Conservation (phyloP, 2,113 vertebrate genomes). For the Tetraodon nigroviridis region DNA sequence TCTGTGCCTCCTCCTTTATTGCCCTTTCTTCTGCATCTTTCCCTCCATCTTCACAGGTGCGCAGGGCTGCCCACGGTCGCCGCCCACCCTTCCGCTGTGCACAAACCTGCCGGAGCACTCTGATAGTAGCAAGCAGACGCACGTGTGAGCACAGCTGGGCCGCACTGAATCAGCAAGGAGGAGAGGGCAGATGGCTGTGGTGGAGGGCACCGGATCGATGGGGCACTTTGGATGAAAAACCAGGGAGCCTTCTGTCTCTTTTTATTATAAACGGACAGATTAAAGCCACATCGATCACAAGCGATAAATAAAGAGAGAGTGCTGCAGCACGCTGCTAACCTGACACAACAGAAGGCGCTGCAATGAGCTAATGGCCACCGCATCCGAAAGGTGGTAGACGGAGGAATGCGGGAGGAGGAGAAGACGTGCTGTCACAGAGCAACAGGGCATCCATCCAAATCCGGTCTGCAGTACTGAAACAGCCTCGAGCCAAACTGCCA, state of each 20-base stretch:
- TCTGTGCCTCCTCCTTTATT: not conserved
- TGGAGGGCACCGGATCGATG: constrained; percentile 44
- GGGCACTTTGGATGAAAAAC: constrained; percentile 49
- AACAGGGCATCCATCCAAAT: constrained; percentile 17
- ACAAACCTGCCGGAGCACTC: constrained; percentile 26
- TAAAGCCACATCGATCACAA: constrained; percentile 44
- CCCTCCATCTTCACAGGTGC: not conserved
- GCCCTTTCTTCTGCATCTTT: not conserved
- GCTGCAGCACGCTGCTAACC: not conserved
- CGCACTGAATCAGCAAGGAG: constrained; percentile 41
- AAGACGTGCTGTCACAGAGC: constrained; percentile 26
- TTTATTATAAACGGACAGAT: constrained; percentile 58
- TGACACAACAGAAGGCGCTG: constrained; percentile 18
- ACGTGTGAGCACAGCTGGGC: constrained; percentile 30
- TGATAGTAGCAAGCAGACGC: constrained; percentile 29
- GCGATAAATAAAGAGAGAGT: not conserved
- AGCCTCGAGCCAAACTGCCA: constrained; percentile 22
- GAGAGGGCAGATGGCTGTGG: not conserved
- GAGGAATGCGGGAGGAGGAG: constrained; percentile 28
- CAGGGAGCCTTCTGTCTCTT: constrained; percentile 42
- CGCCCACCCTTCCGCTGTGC: constrained; percentile 2
- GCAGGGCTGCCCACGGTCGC: not conserved
- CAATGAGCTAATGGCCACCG: constrained; percentile 50
- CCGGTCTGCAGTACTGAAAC: constrained; percentile 17
- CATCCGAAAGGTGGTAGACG: constrained; percentile 36